Percentiles rank a stretch among this genome's conserved stretches.
Conservation (phyloP, 2,797 vertebrate genomes). For the Melanotaenia boesemani region DNA sequence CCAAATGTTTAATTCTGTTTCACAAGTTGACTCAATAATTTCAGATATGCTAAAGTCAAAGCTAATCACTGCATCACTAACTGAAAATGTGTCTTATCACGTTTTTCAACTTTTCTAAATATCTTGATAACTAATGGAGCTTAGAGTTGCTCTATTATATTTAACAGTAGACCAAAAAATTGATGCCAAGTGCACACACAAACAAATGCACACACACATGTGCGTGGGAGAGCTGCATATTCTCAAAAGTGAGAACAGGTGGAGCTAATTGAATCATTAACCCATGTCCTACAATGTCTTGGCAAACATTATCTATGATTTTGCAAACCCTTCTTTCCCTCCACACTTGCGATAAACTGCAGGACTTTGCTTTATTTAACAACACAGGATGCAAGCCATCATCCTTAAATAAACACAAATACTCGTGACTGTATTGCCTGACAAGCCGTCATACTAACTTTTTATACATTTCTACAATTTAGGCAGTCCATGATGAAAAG, state of each 20-base stretch:
- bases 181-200: background rate
- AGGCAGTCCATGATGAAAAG: constrained; percentile 13
- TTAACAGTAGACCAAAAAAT: constrained; percentile 2
- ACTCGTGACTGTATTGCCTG: background rate
- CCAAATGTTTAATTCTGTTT: background rate
- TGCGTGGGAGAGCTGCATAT: constrained; percentile 24
- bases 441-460: constrained; percentile 20
- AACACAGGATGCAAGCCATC: background rate
- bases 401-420: constrained; percentile 19
- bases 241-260: constrained; percentile 46
- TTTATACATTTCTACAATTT: constrained; percentile 17
- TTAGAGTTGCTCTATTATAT: background rate
- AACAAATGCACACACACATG: background rate
- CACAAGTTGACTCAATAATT: background rate
- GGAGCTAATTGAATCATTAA: constrained; percentile 44
- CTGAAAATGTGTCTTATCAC: background rate
- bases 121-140: background rate
- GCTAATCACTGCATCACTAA: background rate
- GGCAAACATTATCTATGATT: constrained; percentile 22
- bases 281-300: constrained; percentile 27
- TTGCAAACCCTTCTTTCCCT: constrained; percentile 7
- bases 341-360: background rate
- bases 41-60: background rate
- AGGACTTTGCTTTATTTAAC: constrained; percentile 13
- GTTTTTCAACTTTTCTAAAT: background rate